These are phyloP conservation scores for Arnoldichthys spilopterus DNA, from an alignment of 2,797 vertebrate genomes.

Conservation along the genomic window DNA sequence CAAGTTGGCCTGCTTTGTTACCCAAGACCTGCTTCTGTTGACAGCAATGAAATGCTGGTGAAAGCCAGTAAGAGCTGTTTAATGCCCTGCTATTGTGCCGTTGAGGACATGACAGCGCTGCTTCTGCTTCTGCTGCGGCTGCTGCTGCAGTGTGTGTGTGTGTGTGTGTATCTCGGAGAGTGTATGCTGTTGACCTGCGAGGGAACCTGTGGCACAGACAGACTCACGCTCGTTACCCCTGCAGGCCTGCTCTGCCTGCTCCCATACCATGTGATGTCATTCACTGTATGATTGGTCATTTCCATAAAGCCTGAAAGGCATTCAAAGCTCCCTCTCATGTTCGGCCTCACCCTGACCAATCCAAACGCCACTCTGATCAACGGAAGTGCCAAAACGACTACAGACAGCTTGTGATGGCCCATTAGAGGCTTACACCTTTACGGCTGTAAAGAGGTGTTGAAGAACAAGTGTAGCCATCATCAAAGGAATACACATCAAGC, in stretches of 20 bases:
- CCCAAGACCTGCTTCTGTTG: constrained; percentile 50
- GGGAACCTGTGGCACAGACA: neutral
- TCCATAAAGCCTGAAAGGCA: constrained; percentile 22
- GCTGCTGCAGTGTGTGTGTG: constrained; percentile 7
- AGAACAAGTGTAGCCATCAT: neutral
- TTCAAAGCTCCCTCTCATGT: neutral
- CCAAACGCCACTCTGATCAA: constrained; percentile 16
- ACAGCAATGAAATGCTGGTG: constrained; percentile 60
- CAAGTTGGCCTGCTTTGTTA: constrained; percentile 51
- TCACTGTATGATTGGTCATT: constrained; percentile 32
- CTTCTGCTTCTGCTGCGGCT: no score
- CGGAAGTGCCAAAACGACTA: neutral
- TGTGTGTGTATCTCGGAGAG: constrained; percentile 2
- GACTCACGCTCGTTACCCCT: constrained; percentile 7
- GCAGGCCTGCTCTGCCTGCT: constrained; percentile 5
- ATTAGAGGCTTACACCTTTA: constrained; percentile 18
- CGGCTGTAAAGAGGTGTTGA: constrained; percentile 12
- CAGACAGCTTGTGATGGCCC: constrained; percentile 13
- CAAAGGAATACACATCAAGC: neutral
- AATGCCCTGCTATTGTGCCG: constrained; percentile 18
- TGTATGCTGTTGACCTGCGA: constrained; percentile 7
- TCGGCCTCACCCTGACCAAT: neutral
- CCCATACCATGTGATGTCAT: constrained; percentile 1
- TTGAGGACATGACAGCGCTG: neutral
- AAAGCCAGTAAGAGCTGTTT: constrained; percentile 39